A percentile compares a stretch with the other conserved stretches of the same genome.
These are phyloP conservation scores for Montipora foliosa DNA, from an alignment of 64 coral and sea anemone species.

Conservation along the genomic window DNA sequence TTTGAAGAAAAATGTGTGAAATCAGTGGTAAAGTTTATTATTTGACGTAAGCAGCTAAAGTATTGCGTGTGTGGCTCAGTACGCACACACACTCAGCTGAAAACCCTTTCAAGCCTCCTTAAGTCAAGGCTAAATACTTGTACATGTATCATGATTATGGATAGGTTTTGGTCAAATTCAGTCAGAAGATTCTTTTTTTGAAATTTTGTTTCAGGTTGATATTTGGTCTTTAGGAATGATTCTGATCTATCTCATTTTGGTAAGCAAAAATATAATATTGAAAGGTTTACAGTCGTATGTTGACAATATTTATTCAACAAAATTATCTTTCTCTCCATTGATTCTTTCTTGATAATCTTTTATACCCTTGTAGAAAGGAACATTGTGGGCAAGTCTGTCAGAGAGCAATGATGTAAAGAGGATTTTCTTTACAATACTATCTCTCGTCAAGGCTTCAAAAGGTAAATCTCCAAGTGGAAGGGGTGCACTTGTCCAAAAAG, in stretches of 20 bases:
- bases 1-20: no score
- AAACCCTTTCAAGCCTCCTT: no score
- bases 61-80: no score
- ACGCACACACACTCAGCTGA: no score
- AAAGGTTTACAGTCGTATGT: no score
- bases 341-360: neutral
- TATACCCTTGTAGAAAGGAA: slow-evolving; percentile 51
- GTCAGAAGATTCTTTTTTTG: neutral
- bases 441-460: slow-evolving; percentile 75
- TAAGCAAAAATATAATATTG: slow-evolving; percentile 8
- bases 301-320: neutral
- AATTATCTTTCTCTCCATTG: neutral
- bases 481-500: no score
- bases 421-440: slow-evolving; percentile 82
- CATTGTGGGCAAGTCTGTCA: slow-evolving; percentile 71
- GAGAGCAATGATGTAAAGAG: slow-evolving; percentile 75
- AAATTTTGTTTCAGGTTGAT: slow-evolving; percentile 67
- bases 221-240: slow-evolving; percentile 98
- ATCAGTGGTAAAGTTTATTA: no score
- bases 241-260: slow-evolving; percentile 86
- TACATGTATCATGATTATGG: no score
- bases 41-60: no score
- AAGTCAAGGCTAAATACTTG: no score
- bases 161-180: no score
- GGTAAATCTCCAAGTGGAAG: slow-evolving; percentile 40